Evolutionary conservation across 2,888 invertebrate species (phyloP).

Genomic region (Machimus atricapillus): DNA sequence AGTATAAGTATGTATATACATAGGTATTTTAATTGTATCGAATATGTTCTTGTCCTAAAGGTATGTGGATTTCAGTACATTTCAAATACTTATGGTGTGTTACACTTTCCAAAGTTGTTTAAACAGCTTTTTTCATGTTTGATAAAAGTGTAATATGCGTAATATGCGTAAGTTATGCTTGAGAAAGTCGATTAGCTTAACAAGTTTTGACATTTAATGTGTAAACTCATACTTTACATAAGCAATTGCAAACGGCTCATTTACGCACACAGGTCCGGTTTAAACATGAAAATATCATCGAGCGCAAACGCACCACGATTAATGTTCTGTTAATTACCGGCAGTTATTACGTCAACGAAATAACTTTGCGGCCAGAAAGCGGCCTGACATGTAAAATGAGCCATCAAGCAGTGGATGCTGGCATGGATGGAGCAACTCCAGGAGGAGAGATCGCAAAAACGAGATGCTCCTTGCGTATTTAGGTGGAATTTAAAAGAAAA

Average conservation of each 20-base stretch:
- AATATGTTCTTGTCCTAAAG: too few species aligned
- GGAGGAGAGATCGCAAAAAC: neutral
- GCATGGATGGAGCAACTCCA: neutral
- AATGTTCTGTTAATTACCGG: neutral
- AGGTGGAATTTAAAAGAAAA: constrained; percentile 39
- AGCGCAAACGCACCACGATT: neutral
- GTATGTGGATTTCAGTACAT: too few species aligned
- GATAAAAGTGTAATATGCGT: neutral
- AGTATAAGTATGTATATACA: too few species aligned
- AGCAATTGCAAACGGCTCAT: neutral
- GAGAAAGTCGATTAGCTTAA: neutral
- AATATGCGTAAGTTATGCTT: neutral
- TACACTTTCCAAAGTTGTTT: too few species aligned
- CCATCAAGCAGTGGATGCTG: neutral
- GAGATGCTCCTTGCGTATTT: constrained; percentile 24
- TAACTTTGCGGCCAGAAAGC: neutral
- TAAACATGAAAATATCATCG: neutral
- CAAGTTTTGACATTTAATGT: neutral
- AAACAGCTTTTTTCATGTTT: neutral
- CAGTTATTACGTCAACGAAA: neutral
- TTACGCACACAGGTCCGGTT: neutral
- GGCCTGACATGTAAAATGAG: constrained; percentile 32
- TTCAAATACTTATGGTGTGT: too few species aligned
- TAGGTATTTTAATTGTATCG: too few species aligned
- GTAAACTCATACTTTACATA: neutral